These are phyloP conservation scores for Allacma fusca DNA, from an alignment of 2,888 invertebrate species.

Conservation along the genomic window DNA sequence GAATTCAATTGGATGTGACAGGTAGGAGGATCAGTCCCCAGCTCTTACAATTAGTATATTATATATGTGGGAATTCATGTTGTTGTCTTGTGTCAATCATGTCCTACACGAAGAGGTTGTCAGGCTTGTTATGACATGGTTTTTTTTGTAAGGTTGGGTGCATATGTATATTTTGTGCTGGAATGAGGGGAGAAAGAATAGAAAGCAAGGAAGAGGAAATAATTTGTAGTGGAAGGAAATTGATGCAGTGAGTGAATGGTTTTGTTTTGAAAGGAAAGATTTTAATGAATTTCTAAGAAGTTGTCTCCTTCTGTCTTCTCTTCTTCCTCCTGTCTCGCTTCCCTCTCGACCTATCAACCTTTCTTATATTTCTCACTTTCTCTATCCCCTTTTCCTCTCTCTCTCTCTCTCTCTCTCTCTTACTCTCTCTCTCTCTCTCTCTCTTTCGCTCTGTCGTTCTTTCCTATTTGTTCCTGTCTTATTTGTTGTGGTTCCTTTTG, in stretches of 20 bases:
- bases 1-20: too few species aligned
- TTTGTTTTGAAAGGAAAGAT: not conserved
- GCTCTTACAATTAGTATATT: too few species aligned
- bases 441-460: not conserved
- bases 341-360: not conserved
- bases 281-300: conserved; percentile 10
- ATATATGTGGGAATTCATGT: too few species aligned
- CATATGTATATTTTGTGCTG: not conserved
- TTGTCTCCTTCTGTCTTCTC: not conserved
- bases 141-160: too few species aligned
- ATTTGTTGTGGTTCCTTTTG: not conserved
- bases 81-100: too few species aligned
- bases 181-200: not conserved
- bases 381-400: too few species aligned
- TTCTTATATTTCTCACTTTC: too few species aligned
- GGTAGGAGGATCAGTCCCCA: too few species aligned
- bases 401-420: too few species aligned
- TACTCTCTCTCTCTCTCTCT: not conserved
- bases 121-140: too few species aligned
- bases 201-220: too few species aligned
- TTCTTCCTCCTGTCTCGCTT: not conserved
- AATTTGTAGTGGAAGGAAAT: not conserved
- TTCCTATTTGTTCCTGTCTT: not conserved
- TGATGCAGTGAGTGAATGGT: conserved; percentile 4
- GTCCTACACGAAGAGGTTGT: too few species aligned